phyloP scores from a whole-genome alignment of 2,888 invertebrate genomes.

The Drosophila phalerata region DNA sequence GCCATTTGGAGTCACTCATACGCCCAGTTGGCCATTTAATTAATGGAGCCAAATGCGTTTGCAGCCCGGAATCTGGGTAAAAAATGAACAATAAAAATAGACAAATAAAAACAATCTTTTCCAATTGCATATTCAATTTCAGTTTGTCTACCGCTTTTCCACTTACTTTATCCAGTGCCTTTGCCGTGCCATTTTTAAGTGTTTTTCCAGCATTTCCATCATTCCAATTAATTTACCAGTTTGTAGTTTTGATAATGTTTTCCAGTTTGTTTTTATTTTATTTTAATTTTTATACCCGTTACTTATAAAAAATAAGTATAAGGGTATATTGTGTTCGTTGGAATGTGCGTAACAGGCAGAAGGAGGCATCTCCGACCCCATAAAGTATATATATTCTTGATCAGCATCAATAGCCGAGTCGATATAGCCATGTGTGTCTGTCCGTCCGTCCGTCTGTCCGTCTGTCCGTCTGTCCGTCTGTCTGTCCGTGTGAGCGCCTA shows the following conservation, averaged over 20 bases:
- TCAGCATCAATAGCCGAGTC: no score
- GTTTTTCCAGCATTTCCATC: constrained; percentile 45
- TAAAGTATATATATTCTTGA: no score
- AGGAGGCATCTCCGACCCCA: no score
- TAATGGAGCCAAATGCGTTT: constrained; percentile 63
- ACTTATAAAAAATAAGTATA: no score
- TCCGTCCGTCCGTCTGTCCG: no score
- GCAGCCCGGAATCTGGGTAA: constrained; percentile 2
- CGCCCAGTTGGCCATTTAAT: constrained; percentile 71
- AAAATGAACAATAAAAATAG: constrained; percentile 5
- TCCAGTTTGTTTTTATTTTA: constrained; percentile 12
- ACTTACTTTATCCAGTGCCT: neutral
- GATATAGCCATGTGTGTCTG: no score
- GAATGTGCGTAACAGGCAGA: no score
- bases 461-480: no score
- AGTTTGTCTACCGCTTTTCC: constrained; percentile 17
- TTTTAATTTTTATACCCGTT: no score
- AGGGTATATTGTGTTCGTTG: no score
- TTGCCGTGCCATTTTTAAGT: constrained; percentile 13
- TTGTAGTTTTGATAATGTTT: constrained; percentile 31
- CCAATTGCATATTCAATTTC: constrained; percentile 57
- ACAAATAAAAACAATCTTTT: constrained; percentile 31
- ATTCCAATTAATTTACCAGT: constrained; percentile 21
- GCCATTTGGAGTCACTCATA: constrained; percentile 46
- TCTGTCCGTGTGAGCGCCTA: no score